A percentile compares a stretch with the other conserved stretches of the same genome.
These are phyloP conservation scores for Bombus balteatus DNA, from an alignment of 1,140 invertebrate genomes.

Conservation along the genomic window DNA sequence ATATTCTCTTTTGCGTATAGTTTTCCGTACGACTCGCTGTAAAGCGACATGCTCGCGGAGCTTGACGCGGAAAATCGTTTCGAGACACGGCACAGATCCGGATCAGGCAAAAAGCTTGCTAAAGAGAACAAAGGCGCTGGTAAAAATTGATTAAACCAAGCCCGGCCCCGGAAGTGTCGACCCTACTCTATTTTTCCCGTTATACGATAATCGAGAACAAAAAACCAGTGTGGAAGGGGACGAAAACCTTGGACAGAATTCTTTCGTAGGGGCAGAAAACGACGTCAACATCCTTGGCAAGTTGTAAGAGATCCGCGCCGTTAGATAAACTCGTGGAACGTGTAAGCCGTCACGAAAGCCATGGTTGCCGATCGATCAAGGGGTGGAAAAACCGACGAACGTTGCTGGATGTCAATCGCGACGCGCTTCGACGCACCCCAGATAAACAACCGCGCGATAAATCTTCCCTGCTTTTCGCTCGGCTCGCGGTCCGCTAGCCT, in stretches of 20 bases:
- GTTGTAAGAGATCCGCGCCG: background rate
- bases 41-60: no score
- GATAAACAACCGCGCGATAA: slow-evolving; percentile 67
- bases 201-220: slow-evolving; percentile 4
- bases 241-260: background rate
- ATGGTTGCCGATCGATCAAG: background rate
- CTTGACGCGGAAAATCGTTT: background rate
- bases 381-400: slow-evolving; percentile 32
- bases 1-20: background rate
- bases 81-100: background rate
- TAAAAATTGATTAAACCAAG: slow-evolving; percentile 32
- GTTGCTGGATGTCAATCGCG: slow-evolving; percentile 34
- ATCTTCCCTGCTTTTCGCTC: slow-evolving; percentile 49
- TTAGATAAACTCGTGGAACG: slow-evolving; percentile 14
- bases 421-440: slow-evolving; percentile 34
- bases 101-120: background rate
- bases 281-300: slow-evolving; percentile 15
- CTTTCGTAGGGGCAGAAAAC: background rate
- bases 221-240: background rate
- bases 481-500: background rate
- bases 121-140: background rate
- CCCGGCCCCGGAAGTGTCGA: background rate
- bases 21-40: no score
- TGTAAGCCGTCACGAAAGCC: background rate
- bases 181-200: background rate